Base-by-base conservation (phyloP, 2,113 vertebrate species). In the Onychostoma macrolepis region DNA sequence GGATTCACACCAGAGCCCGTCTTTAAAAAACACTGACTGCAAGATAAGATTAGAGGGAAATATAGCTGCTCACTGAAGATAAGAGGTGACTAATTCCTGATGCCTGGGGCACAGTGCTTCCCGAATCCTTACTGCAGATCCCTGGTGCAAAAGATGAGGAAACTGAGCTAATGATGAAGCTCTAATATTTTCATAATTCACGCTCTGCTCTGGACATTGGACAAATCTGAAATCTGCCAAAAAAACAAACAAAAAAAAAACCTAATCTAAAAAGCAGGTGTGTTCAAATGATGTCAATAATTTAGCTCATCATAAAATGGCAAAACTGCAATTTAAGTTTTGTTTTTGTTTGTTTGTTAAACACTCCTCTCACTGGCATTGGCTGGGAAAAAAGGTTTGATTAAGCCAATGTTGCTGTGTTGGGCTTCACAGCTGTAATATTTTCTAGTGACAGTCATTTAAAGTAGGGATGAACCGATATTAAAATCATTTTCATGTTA, bases 51-150 rank as follows among this genome's bases (percentile, higher is more conserved):
- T 88, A 92, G 26, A 84, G 74, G 38, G 26, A 85, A 88, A 79
- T 67, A 85, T 77, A 91, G 90, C 91, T 94, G 94, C 28, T 85
- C 87, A 88, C 71, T 85, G 33, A 82, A 94, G 93, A 95, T 94
- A 94, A 94, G 90, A 79, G 84, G 61, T 50, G 81, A 88, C 88
- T 89, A 90, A 93, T 91, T 91, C 88, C 85, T 80, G 41, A 2
- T 79, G 87, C 90, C 91, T 91, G 53, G 87, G 88, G 89, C 82
- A 84, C 61, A 86, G 85, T 89, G 88, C 86, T 87, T 71, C 83
- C 89, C 21, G 88, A 83, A 88, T 90, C 91, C 90, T 90, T 50
- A 24, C 28, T 75, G 90, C 78, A 3, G 79, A 26, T 90, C 91
- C 90, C 90, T 83, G 56, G 74, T 24, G 81, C 41, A 33, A 76